A percentile compares a stretch with the other conserved stretches of the same genome.
Conservation (phyloP, 1,140 invertebrate species). For the Cydia pomonella region DNA sequence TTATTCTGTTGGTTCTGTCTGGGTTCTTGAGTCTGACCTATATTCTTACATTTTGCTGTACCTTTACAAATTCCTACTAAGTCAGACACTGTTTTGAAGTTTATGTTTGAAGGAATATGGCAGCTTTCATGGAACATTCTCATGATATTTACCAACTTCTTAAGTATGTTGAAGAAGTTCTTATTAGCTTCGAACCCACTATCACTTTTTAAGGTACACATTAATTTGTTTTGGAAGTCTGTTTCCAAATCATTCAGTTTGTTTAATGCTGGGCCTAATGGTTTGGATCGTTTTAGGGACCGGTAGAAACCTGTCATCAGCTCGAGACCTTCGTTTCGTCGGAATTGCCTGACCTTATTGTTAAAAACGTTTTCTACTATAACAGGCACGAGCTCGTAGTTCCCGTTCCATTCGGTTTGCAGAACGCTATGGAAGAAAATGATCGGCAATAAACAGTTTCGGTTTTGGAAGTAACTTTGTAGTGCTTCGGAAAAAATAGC, state of each 20-base stretch:
- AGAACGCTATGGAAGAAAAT: slow-evolving; percentile 84
- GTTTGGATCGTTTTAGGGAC: slow-evolving; percentile 75
- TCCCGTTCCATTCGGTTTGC: slow-evolving; percentile 83
- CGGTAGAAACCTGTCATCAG: slow-evolving; percentile 83
- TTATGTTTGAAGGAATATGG: slow-evolving; percentile 55
- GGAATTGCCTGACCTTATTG: slow-evolving; percentile 82
- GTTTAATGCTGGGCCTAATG: slow-evolving; percentile 42
- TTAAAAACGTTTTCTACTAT: slow-evolving; percentile 84
- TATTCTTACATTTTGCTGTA: slow-evolving; percentile 47
- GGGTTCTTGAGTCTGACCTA: slow-evolving; percentile 38
- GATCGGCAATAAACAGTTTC: slow-evolving; percentile 83
- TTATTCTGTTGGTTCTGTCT: slow-evolving; percentile 47
- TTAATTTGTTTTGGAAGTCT: slow-evolving; percentile 53
- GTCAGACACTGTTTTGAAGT: slow-evolving; percentile 57
- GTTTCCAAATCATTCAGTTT: slow-evolving; percentile 54
- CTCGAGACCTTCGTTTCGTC: slow-evolving; percentile 84
- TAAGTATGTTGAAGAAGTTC: slow-evolving; percentile 61
- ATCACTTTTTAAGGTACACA: slow-evolving; percentile 44
- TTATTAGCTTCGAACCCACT: slow-evolving; percentile 61
- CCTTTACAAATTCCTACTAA: slow-evolving; percentile 54
- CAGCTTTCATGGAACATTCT: slow-evolving; percentile 64
- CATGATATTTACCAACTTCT: slow-evolving; percentile 67
- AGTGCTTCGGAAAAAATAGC: slow-evolving; percentile 80
- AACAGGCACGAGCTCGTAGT: slow-evolving; percentile 80
- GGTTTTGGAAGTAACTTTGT: slow-evolving; percentile 82